Evolutionary conservation across 2,113 vertebrate genomes (phyloP), one percentile per base, ranked within the genome.

Genomic region (Spilogale gracilis): DNA sequence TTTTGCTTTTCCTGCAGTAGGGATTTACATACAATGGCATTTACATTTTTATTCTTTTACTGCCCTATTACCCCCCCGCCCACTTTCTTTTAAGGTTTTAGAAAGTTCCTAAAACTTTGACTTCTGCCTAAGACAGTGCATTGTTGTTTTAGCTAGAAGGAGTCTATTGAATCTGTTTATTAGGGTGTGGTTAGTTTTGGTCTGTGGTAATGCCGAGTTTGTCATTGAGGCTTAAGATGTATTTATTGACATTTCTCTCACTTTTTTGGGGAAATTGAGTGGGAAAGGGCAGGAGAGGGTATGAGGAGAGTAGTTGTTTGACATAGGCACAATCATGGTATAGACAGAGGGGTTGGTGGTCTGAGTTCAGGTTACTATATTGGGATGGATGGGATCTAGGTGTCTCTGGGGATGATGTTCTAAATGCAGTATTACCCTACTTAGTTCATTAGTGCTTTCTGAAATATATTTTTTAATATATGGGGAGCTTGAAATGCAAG

Each of bases 401-500:
- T 38, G 8, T 38, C 67, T 17, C 45, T 71, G 32, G 50, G 21
- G 76, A 17, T 10, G n/a, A n/a, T 81, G 25, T 81, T 87, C 43
- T 61, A 32, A 82, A 52, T 63, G 30, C 65, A 48, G 17, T 61
- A 6, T 67, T 80, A 20, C n/a, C 50, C n/a, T 87, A 16, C 67
- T 58, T 83, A 76, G 32, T 79, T 95, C 56, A 84, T 50, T 81
- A 45, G 2, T 74, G 54, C 60, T 93, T 92, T 89, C 67, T 61
- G 58, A 96, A 88, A 58, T 65, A 32, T 13, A 14, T 65, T 89
- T 93, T 85, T 78, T 91, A 78, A 86, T 78, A 25, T 84, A n/a
- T 91, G 86, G 18, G 25, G 61, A 61, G 2, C 71, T 91, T 93
- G 69, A 95, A 91, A 89, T 95, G 13, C 63, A 97, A 94, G 3